Evolutionary conservation across 2,797 vertebrate species (phyloP).

Genomic region (Pogoniulus pusillus): DNA sequence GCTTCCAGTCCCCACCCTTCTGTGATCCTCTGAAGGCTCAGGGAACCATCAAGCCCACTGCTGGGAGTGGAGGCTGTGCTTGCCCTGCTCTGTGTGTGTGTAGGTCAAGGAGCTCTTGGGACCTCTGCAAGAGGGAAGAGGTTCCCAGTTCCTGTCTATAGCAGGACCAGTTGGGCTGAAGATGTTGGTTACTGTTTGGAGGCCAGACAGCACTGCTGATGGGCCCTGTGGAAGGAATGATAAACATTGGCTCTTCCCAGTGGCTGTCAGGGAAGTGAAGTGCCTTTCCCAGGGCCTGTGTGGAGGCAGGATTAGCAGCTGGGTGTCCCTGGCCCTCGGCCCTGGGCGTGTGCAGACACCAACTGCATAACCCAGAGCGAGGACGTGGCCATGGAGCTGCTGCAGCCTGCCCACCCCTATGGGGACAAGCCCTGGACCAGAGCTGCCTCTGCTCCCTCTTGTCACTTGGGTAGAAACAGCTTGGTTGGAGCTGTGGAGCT

Average conservation of each 20-base stretch:
- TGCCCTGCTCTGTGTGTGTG: fast-evolving
- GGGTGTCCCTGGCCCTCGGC: slow-evolving; percentile 4
- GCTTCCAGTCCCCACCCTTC: too few species aligned
- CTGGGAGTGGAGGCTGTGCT: neutral
- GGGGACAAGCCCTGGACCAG: fast-evolving
- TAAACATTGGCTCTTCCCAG: slow-evolving; percentile 32
- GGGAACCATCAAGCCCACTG: fast-evolving
- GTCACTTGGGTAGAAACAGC: neutral
- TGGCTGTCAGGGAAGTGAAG: slow-evolving; percentile 18
- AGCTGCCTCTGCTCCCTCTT: neutral
- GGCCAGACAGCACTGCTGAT: neutral
- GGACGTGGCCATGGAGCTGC: fast-evolving
- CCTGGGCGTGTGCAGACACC: neutral
- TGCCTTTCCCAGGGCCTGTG: slow-evolving; percentile 61
- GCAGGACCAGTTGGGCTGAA: neutral
- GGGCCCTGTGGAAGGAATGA: slow-evolving; percentile 12
- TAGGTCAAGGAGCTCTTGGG: neutral
- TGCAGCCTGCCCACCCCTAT: fast-evolving
- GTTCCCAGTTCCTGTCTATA: neutral
- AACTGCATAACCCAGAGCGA: neutral
- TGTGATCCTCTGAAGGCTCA: neutral
- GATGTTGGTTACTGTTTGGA: neutral
- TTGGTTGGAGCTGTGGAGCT: fast-evolving
- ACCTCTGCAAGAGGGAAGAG: neutral
- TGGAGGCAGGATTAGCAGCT: slow-evolving; percentile 36